These are phyloP conservation scores for Oenanthe oenanthe DNA, from an alignment of 2,113 vertebrate genomes.

Conservation along the genomic window DNA sequence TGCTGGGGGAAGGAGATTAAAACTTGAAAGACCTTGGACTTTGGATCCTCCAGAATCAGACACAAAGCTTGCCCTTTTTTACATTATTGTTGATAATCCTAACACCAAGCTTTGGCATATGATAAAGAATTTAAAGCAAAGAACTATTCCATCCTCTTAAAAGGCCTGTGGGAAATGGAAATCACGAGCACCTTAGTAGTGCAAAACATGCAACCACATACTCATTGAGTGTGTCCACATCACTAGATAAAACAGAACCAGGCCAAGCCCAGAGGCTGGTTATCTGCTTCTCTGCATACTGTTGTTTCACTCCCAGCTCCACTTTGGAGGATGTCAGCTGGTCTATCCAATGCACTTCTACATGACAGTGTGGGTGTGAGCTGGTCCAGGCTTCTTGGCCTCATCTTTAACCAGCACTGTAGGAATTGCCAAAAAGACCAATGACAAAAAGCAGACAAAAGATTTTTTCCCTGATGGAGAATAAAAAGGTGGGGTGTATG, in stretches of 20 bases:
- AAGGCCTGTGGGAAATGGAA: background rate
- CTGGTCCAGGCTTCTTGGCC: background rate
- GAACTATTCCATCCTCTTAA: background rate
- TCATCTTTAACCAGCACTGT: background rate
- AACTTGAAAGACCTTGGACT: background rate
- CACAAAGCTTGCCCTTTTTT: background rate
- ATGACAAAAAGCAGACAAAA: background rate
- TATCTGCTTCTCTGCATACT: background rate
- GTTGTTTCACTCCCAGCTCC: background rate
- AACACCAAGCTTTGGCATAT: background rate
- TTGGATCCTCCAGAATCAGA: background rate
- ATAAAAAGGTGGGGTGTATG: background rate
- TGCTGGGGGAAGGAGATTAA: background rate
- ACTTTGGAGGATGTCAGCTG: background rate
- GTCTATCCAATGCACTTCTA: background rate
- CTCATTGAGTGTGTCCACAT: background rate
- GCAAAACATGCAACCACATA: background rate
- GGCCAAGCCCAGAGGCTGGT: background rate
- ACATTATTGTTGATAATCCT: background rate
- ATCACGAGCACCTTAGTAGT: background rate
- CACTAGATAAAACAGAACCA: background rate
- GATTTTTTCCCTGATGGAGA: background rate
- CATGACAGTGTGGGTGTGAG: background rate
- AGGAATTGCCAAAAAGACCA: background rate
- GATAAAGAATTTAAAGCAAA: background rate